A percentile compares a stretch with the other conserved stretches of the same genome.
Conservation (phyloP, 2,797 vertebrate species). For the Trachops cirrhosus region DNA sequence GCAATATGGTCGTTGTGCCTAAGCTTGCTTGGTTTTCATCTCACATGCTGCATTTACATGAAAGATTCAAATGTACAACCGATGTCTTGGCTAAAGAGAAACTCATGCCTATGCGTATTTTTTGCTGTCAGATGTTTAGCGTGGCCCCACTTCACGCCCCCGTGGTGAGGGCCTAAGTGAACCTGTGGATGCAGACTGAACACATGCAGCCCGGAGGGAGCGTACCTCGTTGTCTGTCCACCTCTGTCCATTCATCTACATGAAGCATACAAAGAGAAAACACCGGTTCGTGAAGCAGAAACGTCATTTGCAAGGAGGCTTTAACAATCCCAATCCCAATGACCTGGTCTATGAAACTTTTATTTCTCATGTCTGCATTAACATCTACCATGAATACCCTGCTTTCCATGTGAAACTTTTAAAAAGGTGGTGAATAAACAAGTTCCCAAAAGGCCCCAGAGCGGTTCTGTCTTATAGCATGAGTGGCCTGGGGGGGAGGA, state of each 20-base stretch:
- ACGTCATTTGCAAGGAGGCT: constrained; percentile 69
- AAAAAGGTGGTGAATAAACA: constrained; percentile 5
- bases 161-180: background rate
- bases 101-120: background rate
- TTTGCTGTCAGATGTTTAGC: background rate
- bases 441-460: background rate
- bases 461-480: background rate
- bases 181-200: constrained; percentile 61
- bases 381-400: background rate
- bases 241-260: constrained; percentile 96
- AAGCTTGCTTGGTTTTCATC: background rate
- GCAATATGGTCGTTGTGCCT: background rate
- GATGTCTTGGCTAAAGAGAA: background rate
- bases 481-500: background rate
- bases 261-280: constrained; percentile 86
- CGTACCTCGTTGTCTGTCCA: constrained; percentile 96
- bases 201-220: constrained; percentile 83
- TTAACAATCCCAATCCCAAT: constrained; percentile 68
- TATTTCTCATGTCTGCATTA: constrained; percentile 3
- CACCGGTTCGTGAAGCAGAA: constrained; percentile 82
- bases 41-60: background rate
- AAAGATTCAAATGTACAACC: background rate
- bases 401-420: background rate
- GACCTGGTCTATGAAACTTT: background rate
- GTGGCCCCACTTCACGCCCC: background rate